Evolutionary conservation across 2,797 vertebrate species (phyloP).

Genomic region (Apodemus agrarius): DNA sequence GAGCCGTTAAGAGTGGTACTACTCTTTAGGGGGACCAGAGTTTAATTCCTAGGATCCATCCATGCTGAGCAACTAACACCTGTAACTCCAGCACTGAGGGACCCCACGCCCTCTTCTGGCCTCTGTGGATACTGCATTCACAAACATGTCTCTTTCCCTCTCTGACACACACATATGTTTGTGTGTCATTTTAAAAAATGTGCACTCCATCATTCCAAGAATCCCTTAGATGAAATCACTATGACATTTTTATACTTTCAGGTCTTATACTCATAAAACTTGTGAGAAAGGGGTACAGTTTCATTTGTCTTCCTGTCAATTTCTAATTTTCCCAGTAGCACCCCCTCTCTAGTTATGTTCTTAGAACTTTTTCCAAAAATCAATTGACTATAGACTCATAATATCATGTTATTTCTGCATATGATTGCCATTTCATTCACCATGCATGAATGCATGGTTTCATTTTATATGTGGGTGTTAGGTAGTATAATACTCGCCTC

Average conservation of each 20-base stretch:
- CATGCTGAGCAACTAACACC: not conserved
- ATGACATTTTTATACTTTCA: not conserved
- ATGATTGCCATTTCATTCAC: not conserved
- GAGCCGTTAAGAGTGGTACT: not conserved
- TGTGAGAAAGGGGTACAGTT: not conserved
- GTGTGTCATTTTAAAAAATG: not conserved
- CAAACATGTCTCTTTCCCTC: too few relatives aligned
- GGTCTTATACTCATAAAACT: not conserved
- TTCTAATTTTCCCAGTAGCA: not conserved
- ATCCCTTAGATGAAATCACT: not conserved
- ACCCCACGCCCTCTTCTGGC: not conserved
- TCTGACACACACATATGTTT: not conserved
- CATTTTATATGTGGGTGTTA: not conserved
- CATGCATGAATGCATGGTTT: not conserved
- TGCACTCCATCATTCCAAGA: not conserved
- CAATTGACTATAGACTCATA: not conserved
- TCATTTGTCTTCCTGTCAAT: not conserved
- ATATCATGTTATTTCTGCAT: not conserved
- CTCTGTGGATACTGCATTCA: not conserved
- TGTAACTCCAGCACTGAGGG: not conserved
- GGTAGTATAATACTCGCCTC: not conserved
- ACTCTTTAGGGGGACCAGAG: not conserved
- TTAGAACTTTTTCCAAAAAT: not conserved
- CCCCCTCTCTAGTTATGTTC: not conserved
- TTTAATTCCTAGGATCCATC: not conserved